These are phyloP conservation scores for Marcusenius ussheri DNA, from an alignment of 2,113 vertebrate genomes.

Conservation along the genomic window DNA sequence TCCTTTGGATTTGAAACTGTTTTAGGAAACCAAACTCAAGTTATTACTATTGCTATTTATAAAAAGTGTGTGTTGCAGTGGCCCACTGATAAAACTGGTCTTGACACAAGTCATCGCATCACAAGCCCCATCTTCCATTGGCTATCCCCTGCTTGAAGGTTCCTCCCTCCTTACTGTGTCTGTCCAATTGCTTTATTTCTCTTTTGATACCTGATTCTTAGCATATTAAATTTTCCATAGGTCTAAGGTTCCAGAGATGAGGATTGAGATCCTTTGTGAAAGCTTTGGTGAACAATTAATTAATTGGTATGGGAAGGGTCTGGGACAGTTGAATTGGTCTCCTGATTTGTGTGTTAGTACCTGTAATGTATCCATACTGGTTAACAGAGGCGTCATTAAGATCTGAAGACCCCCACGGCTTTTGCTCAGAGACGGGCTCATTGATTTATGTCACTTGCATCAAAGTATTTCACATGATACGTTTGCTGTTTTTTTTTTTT, in stretches of 20 bases:
- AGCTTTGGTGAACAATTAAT: neutral
- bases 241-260: neutral
- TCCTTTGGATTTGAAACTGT: neutral
- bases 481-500: neutral
- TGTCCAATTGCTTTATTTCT: neutral
- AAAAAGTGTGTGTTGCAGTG: neutral
- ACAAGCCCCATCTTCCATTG: neutral
- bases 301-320: neutral
- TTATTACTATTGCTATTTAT: neutral
- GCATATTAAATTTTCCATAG: neutral
- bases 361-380: neutral
- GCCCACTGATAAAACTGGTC: neutral
- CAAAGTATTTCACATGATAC: neutral
- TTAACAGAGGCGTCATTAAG: neutral
- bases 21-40: neutral
- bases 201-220: conserved; percentile 26
- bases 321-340: neutral
- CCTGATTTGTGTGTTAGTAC: neutral
- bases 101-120: neutral
- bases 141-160: neutral
- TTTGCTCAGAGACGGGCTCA: neutral
- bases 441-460: neutral
- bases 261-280: neutral
- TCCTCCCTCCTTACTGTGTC: neutral
- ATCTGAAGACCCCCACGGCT: neutral